phyloP scores from a whole-genome alignment of 2,797 vertebrate genomes.

The Antennarius maculatus region DNA sequence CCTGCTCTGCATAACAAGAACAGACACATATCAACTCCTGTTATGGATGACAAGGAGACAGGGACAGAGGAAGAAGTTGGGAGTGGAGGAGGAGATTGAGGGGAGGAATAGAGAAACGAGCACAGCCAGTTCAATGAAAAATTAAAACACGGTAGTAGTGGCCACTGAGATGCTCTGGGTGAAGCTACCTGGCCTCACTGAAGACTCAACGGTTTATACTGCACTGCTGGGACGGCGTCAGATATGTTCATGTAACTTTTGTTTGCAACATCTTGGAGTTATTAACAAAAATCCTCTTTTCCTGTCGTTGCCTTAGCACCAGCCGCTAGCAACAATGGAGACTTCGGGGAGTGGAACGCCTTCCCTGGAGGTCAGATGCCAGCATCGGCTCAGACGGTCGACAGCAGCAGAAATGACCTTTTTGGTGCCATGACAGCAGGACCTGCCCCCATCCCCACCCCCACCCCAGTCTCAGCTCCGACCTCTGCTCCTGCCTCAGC shows the following conservation, averaged over 20 bases:
- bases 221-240: constrained; percentile 20
- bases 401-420: constrained; percentile 75
- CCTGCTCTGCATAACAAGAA: constrained; percentile 91
- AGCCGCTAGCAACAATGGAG: constrained; percentile 86
- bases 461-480: constrained; percentile 64
- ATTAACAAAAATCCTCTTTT: constrained; percentile 29
- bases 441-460: constrained; percentile 68
- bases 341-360: constrained; percentile 96
- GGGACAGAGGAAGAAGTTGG: constrained; percentile 71
- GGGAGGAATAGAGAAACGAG: constrained; percentile 47
- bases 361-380: constrained; percentile 86
- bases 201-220: constrained; percentile 29
- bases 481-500: constrained; percentile 79
- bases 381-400: constrained; percentile 74
- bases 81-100: constrained; percentile 60
- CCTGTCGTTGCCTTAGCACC: constrained; percentile 65
- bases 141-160: constrained; percentile 64
- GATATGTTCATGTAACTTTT: constrained; percentile 18
- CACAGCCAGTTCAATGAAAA: constrained; percentile 64
- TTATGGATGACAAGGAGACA: constrained; percentile 87
- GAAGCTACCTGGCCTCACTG: constrained; percentile 11
- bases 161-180: constrained; percentile 51
- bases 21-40: constrained; percentile 88
- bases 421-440: constrained; percentile 77
- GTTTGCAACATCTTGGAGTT: constrained; percentile 13